Conservation (phyloP, 2,797 vertebrate genomes). For the Clarias platycephalus region DNA sequence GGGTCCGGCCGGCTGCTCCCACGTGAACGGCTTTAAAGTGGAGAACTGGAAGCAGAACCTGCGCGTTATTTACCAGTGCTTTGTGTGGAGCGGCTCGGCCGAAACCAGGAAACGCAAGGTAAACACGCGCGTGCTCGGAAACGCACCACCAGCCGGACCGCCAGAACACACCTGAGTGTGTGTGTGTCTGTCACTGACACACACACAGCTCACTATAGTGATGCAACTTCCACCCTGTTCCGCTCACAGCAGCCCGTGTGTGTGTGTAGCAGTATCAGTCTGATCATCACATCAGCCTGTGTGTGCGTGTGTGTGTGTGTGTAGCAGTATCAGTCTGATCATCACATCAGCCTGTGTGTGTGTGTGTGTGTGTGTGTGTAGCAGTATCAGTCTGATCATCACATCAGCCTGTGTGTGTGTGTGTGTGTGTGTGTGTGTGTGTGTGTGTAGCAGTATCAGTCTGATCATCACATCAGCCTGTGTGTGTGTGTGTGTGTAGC, state of each 20-base stretch:
- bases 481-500: not conserved
- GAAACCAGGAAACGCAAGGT: conserved; percentile 97
- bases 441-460: not conserved
- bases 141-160: not conserved
- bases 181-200: not conserved
- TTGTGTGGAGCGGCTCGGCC: conserved; percentile 93
- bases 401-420: not conserved
- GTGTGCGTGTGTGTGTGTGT: not conserved
- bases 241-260: not conserved
- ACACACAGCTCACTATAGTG: not conserved
- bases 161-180: not conserved
- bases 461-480: not conserved
- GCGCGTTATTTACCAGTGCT: conserved; percentile 94
- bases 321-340: not conserved
- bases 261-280: not conserved
- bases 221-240: conserved; percentile 9
- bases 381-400: not conserved
- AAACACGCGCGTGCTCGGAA: conserved; percentile 48
- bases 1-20: conserved; percentile 92
- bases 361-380: not conserved
- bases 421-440: not conserved
- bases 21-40: conserved; percentile 94
- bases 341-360: not conserved
- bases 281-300: too few species aligned
- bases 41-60: conserved; percentile 99